Evolutionary conservation across 2,888 invertebrate species (phyloP).

Genomic region (Ypsolopha sequella): DNA sequence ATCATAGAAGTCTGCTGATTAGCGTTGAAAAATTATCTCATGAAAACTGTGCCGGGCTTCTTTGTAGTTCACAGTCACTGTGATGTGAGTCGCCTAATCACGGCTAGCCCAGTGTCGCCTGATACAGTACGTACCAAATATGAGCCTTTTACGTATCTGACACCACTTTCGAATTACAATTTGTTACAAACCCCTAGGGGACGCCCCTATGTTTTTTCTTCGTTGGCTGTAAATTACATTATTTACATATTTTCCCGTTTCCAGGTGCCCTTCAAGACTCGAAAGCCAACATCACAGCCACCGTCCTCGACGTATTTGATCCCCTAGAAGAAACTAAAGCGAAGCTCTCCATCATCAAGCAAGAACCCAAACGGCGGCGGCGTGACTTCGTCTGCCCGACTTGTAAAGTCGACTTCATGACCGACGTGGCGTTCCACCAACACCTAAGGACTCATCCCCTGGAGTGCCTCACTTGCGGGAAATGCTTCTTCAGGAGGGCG

Average conservation of each 20-base stretch:
- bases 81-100: no score
- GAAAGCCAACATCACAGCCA: constrained; percentile 34
- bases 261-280: constrained; percentile 22
- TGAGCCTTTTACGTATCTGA: no score
- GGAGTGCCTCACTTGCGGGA: constrained; percentile 86
- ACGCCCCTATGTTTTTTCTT: no score
- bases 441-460: constrained; percentile 86
- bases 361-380: constrained; percentile 34
- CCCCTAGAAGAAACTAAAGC: constrained; percentile 37
- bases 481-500: constrained; percentile 79
- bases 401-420: constrained; percentile 73
- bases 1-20: no score
- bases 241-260: no score
- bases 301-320: constrained; percentile 43
- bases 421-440: constrained; percentile 76
- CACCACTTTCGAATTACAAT: no score
- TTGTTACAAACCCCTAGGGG: neutral
- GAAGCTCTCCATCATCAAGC: constrained; percentile 55
- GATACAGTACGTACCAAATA: no score
- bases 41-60: no score
- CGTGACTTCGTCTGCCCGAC: constrained; percentile 51
- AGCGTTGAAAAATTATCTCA: no score
- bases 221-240: no score
- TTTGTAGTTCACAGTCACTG: no score
- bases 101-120: no score